Evolutionary conservation across 2,888 invertebrate species (phyloP).

Genomic region (Drosophila gaucha): DNA sequence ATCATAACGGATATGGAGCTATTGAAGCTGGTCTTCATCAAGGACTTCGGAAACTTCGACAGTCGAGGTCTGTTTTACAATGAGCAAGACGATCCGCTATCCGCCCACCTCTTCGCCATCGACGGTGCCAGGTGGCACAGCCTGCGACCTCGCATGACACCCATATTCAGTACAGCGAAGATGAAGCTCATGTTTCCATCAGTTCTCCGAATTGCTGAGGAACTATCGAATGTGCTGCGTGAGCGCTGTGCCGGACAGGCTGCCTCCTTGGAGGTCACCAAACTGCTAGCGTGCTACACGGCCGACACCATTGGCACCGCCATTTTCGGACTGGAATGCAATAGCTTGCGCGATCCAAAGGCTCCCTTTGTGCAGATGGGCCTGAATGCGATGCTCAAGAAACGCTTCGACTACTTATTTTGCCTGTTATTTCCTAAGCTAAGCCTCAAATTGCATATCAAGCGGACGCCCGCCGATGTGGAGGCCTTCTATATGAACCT

Average conservation of each 20-base stretch:
- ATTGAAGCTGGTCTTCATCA: conserved; percentile 75
- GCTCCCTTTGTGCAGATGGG: conserved; percentile 83
- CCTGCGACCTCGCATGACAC: conserved; percentile 80
- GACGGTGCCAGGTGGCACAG: conserved; percentile 83
- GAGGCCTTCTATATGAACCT: conserved; percentile 84
- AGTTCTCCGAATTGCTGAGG: conserved; percentile 57
- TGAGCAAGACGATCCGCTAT: conserved; percentile 82
- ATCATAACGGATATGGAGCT: conserved; percentile 77
- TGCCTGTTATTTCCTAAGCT: conserved; percentile 64
- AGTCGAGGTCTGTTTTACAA: conserved; percentile 81
- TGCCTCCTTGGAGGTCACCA: conserved; percentile 83
- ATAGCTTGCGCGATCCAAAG: conserved; percentile 83
- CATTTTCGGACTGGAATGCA: conserved; percentile 85
- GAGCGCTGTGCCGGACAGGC: conserved; percentile 15
- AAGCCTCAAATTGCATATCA: conserved; percentile 62
- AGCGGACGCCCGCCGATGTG: conserved; percentile 59
- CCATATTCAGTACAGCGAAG: conserved; percentile 82
- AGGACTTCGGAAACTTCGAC: conserved; percentile 80
- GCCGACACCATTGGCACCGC: conserved; percentile 86
- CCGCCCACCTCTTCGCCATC: conserved; percentile 82
- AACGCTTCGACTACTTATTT: conserved; percentile 44
- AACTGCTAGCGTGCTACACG: conserved; percentile 84
- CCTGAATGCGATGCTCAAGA: conserved; percentile 50
- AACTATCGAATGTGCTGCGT: conserved; percentile 50
- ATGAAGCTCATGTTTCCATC: conserved; percentile 82